phyloP scores from a whole-genome alignment of 2,113 vertebrate species.

The Centropus bengalensis region DNA sequence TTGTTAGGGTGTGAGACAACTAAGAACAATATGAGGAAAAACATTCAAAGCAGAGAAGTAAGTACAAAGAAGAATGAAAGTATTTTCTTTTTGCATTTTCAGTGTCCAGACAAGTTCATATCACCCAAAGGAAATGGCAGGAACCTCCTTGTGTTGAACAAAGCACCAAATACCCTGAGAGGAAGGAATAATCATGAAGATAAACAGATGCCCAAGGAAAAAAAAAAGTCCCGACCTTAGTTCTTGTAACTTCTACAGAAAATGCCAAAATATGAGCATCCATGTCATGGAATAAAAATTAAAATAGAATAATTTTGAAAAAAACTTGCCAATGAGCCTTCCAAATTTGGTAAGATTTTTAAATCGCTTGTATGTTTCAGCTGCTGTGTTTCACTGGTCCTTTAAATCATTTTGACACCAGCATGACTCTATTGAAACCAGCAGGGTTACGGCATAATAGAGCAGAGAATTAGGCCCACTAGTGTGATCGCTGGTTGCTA shows the following conservation, averaged over 20 bases:
- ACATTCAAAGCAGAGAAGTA: not conserved
- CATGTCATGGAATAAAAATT: not conserved
- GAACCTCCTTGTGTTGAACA: not conserved
- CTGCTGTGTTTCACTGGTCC: not conserved
- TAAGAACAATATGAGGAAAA: slow-evolving; percentile 15
- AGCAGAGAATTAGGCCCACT: slow-evolving; percentile 19
- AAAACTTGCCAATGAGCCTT: not conserved
- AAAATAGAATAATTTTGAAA: not conserved
- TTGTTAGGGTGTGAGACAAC: slow-evolving; percentile 5
- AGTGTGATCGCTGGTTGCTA: slow-evolving; percentile 28
- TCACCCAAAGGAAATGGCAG: slow-evolving; percentile 12
- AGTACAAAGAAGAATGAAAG: slow-evolving; percentile 4
- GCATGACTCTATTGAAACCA: slow-evolving; percentile 41
- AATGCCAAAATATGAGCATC: not conserved
- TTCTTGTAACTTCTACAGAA: not conserved
- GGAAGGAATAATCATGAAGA: slow-evolving; percentile 3
- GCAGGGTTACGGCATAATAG: slow-evolving; percentile 29
- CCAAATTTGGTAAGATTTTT: not conserved
- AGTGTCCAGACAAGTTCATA: not conserved
- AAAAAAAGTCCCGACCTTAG: not conserved
- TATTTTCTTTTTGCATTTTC: not conserved
- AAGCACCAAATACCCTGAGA: not conserved
- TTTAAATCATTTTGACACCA: slow-evolving; percentile 40
- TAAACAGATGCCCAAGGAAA: not conserved
- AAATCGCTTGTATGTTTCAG: not conserved